Base-by-base conservation (phyloP, 2,888 invertebrate species). In the Caenorhabditis japonica region DNA sequence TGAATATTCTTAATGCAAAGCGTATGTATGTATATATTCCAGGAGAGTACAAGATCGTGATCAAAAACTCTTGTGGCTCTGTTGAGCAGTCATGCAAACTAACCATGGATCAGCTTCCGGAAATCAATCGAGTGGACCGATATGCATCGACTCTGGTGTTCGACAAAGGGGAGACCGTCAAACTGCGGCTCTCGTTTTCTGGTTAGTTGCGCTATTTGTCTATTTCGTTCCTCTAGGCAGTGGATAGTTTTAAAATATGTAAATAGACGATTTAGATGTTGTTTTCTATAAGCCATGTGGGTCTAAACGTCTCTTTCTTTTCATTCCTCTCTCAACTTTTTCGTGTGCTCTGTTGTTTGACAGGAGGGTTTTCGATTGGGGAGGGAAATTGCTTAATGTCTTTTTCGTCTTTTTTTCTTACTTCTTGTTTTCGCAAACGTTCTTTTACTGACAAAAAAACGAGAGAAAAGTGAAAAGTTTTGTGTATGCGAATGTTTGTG, bases 101-200 rank as follows among this genome's bases (percentile, higher is more conserved):
- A 12, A 59, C 52, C 0, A 79, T 82, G 80, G 82, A 82, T 49
- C 76, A 79, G 33, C 69, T 78, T 12, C 79, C 82, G 13, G 76
- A 80, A 46, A 80, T 80, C 72, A 76, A 80, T 44, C 76, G 80
- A 4, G 80, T 80, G 25, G 81, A 81, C 47, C 74, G 82, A 19
- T 82, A 81, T 69, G 70, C 80, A 0, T 80, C 80, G 3, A 72
- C 82, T 3, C 53, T 80, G 38, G 76, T 82, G 4, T 80, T 76
- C 61, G 82, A 82, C 68, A 81, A 81, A 62, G 82, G 82, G 44
- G 82, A 82, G 44, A 79, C 79, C 17, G 80, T 81, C 49, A 82
- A 82, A 53, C 69, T 82, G 68, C 72, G 81, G 19, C 70, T 82
- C 19, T 73, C 79, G 13, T 81, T 82, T 64, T 72, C 81, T 36